A percentile compares a stretch with the other conserved stretches of the same genome.
Conservation (phyloP, 2,797 vertebrate genomes). For the Lycodopsis pacificus region DNA sequence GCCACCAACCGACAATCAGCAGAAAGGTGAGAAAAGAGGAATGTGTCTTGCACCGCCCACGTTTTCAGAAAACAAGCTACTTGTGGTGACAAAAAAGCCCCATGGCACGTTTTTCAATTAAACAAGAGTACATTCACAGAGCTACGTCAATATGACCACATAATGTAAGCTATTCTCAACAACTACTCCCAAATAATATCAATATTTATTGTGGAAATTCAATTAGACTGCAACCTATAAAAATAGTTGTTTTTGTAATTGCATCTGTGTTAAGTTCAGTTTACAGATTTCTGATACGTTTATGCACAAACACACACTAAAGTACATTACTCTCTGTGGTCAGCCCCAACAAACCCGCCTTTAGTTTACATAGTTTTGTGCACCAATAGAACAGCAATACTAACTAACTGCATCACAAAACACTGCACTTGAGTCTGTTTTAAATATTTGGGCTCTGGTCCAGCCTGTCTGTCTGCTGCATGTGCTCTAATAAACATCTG, state of each 20-base stretch:
- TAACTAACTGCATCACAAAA: conserved; percentile 46
- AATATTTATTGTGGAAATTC: conserved; percentile 1
- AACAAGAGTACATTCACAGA: neutral
- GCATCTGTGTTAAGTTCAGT: conserved; percentile 23
- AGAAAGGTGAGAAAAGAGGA: neutral
- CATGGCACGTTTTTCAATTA: neutral
- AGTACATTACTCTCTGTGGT: conserved; percentile 2
- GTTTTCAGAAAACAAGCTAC: neutral
- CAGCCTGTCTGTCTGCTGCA: conserved; percentile 46
- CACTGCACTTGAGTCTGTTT: conserved; percentile 32
- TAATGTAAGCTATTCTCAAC: neutral
- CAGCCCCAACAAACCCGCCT: conserved; percentile 15
- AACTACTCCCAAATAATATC: neutral
- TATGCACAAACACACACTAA: conserved; percentile 2
- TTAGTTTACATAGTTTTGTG: neutral
- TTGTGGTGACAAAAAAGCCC: neutral
- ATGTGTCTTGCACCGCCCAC: no score
- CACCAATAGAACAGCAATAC: conserved; percentile 1
- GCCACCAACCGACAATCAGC: neutral
- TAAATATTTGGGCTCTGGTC: conserved; percentile 60
- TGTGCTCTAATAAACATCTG: conserved; percentile 46
- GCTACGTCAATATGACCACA: neutral
- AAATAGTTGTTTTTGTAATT: conserved; percentile 16
- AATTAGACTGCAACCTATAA: neutral
- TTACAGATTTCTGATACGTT: conserved; percentile 19